Evolutionary conservation across 1,140 invertebrate genomes (phyloP).

Genomic region (Drosophila hydei): DNA sequence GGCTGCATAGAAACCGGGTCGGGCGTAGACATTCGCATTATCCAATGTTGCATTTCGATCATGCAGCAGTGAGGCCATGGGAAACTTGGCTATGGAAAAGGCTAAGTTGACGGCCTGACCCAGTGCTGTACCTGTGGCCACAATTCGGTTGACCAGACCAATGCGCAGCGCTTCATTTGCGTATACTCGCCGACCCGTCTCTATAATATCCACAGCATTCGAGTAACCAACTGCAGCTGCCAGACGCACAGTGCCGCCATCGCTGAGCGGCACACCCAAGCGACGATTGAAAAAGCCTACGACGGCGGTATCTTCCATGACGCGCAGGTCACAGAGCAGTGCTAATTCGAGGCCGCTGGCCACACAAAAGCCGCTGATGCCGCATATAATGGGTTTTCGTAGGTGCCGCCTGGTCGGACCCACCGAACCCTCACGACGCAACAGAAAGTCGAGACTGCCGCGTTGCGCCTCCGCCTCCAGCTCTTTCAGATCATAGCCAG

Average conservation of each 20-base stretch:
- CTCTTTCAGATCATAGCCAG: conserved; percentile 93
- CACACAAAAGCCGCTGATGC: conserved; percentile 94
- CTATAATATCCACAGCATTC: conserved; percentile 92
- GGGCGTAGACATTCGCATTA: conserved; percentile 87
- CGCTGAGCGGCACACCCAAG: conserved; percentile 93
- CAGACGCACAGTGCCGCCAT: conserved; percentile 92
- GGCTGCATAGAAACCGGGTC: conserved; percentile 85
- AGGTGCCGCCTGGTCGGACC: conserved; percentile 87
- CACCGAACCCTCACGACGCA: conserved; percentile 74
- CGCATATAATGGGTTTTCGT: conserved; percentile 93
- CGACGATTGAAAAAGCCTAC: conserved; percentile 93
- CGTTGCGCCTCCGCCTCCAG: conserved; percentile 79
- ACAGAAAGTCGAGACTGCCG: conserved; percentile 68
- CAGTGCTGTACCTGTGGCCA: conserved; percentile 92
- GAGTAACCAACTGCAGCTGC: conserved; percentile 92
- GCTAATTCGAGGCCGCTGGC: conserved; percentile 95
- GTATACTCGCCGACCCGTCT: conserved; percentile 91
- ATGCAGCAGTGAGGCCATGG: conserved; percentile 89
- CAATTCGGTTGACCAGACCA: conserved; percentile 91
- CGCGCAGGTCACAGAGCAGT: conserved; percentile 94
- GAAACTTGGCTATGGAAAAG: conserved; percentile 90
- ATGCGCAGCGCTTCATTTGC: conserved; percentile 91
- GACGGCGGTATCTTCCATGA: conserved; percentile 93
- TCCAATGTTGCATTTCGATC: conserved; percentile 87
- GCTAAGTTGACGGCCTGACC: conserved; percentile 92